Evolutionary conservation across 2,113 vertebrate species (phyloP), one percentile per base, ranked within the genome.

Genomic region (Bos indicus): DNA sequence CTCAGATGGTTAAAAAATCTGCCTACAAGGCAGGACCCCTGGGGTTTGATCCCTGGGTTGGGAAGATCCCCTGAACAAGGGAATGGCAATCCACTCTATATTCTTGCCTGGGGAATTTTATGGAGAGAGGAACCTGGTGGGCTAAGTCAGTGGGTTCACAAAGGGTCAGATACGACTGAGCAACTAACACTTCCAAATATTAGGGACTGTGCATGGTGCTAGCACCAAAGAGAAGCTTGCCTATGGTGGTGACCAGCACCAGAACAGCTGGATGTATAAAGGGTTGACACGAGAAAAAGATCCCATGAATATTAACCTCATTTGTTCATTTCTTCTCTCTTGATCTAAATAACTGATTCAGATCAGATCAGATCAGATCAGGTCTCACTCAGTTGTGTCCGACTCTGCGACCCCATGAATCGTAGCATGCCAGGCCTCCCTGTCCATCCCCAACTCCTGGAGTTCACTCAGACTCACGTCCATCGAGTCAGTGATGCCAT

Each of bases 171-270:
- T 71, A 40, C 3, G 23, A 74, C n/a, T 74, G 67, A 13, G 67
- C 10, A 12, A 74, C n/a, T 74, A 74, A 40, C 10, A 40, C 19
- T 40, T 40, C 10, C n/a, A 7, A 7, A 13, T 64, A 28, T 11
- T 4, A 15, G 36, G 60, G 8, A 7, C 12, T 0, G 5, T 14
- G 6, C 6, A 6, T 59, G 19, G 3, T 14, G 9, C 46, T 25
- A 36, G 59, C 6, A 51, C 30, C 6, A 0, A 1, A 30, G 30
- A 8, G 33, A 19, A 74, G 48, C 30, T n/a, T 67, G 51, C 15
- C 11, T 30, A 0, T 36, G 6, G 3, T 52, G 23, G 6, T 81
- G 28, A 30, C 40, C 6, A 10, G 48, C 23, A 23, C 28, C 19
- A 15, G 40, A 56, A 77, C 16, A 19, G 23, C 19, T 43, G 26